These are phyloP conservation scores for Maccullochella peelii DNA, from an alignment of 2,113 vertebrate genomes.

Conservation along the genomic window DNA sequence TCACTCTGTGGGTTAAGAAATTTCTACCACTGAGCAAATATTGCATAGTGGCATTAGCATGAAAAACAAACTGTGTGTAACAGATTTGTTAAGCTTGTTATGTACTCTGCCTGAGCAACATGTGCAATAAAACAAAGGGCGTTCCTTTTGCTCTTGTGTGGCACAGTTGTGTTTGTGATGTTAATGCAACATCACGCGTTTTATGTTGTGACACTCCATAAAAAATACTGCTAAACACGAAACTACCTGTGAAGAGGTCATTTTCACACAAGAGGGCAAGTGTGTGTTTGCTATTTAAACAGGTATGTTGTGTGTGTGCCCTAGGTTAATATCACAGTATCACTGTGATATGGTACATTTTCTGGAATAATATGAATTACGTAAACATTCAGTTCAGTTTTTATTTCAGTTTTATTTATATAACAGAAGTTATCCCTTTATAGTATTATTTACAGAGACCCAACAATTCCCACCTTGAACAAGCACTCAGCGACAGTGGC, in stretches of 20 bases:
- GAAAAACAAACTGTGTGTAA: not conserved
- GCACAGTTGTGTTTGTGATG: too few species aligned
- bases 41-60: not conserved
- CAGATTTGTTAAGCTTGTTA: too few species aligned
- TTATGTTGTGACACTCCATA: too few species aligned
- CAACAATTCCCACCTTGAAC: too few species aligned
- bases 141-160: not conserved
- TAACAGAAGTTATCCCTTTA: too few species aligned
- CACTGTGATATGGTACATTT: not conserved
- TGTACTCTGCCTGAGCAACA: not conserved
- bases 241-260: not conserved
- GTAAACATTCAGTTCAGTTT: too few species aligned
- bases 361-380: not conserved
- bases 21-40: not conserved
- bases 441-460: too few species aligned
- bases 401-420: too few species aligned
- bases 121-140: not conserved
- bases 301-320: not conserved
- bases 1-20: not conserved
- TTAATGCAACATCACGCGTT: too few species aligned
- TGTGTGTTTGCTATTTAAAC: not conserved
- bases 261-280: too few species aligned
- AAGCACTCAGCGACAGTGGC: too few species aligned
- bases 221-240: not conserved
- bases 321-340: not conserved